A percentile compares a stretch with the other conserved stretches of the same genome.
Evolutionary conservation across 2,797 vertebrate genomes (phyloP).

Genomic region (Manis pentadactyla): DNA sequence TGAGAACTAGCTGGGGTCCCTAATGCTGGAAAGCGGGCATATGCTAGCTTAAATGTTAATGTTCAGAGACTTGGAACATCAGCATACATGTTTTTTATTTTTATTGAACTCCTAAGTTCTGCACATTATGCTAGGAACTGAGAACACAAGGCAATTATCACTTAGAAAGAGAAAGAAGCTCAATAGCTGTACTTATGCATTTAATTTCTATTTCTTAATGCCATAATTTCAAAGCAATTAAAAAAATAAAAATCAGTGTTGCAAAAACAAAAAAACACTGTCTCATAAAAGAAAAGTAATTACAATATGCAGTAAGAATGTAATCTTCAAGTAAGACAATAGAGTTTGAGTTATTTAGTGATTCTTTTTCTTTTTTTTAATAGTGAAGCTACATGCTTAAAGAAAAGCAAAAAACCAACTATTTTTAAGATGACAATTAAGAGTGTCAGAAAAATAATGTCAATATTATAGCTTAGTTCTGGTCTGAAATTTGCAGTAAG

Average conservation of each 20-base stretch:
- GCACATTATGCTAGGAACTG: background rate
- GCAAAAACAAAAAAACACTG: background rate
- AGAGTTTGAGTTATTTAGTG: background rate
- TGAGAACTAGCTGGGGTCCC: background rate
- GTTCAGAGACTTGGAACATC: background rate
- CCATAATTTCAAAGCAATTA: background rate
- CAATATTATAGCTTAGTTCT: constrained; percentile 33
- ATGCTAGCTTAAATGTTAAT: background rate
- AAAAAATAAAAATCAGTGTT: background rate
- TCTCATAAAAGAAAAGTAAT: constrained; percentile 25
- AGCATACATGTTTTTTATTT: background rate
- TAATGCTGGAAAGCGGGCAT: background rate
- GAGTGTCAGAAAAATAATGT: background rate
- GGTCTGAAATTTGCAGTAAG: constrained; percentile 35
- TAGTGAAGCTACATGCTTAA: background rate
- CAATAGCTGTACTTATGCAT: background rate
- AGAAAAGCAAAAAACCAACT: background rate
- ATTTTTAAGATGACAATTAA: constrained; percentile 32
- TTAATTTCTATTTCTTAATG: constrained; percentile 43
- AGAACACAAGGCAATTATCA: background rate
- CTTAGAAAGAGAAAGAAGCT: background rate
- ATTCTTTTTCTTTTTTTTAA: background rate
- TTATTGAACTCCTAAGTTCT: background rate
- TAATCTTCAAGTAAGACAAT: background rate
- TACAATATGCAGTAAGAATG: background rate